Evolutionary conservation across 2,797 vertebrate species (phyloP), one percentile per base, ranked within the genome.

Genomic region (Cygnus olor): DNA sequence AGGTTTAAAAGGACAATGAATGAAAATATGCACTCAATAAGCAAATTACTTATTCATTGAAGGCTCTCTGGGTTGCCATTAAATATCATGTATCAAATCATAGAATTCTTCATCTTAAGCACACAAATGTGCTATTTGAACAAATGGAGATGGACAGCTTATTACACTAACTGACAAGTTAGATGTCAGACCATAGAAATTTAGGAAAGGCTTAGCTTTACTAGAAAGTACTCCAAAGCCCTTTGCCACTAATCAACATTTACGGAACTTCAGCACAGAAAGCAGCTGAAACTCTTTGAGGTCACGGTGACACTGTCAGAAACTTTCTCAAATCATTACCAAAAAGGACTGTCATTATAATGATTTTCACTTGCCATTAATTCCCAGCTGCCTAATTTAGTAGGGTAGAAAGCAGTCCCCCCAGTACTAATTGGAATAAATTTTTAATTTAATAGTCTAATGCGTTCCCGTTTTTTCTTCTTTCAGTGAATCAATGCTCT

Each of bases 401-500:
- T 53, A 80, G 3, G 0, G 65, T 53, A 93, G 69, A 88, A 93
- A 94, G 57, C 61, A 94, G 69, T 57, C 45, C 65, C 74, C 93
- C 28, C 49, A 74, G 53, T 89, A 90, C 57, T 94, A 96, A 96
- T 63, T 96, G 65, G 71, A 96, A 93, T 94, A 94, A 91, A 91
- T 90, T 92, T 96, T 96, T 94, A 87, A 94, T 94, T 78, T 93
- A 92, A 85, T 95, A 92, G 81, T 72, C 71, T 78, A 90, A 77
- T 63, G 49, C 9, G n/a, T 69, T 93, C 80, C 79, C 80, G 32
- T 80, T 90, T 77, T 78, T 86, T 66, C 70, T 24, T 24, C 57
- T 85, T 89, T 77, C 71, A 93, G 57, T 1, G 0, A 95, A 85
- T 80, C 84, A 89, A 80, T 72, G 90, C 27, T 87, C 71, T 94